Conservation (phyloP, 2,797 vertebrate species). For the Benthosema pterotum region DNA sequence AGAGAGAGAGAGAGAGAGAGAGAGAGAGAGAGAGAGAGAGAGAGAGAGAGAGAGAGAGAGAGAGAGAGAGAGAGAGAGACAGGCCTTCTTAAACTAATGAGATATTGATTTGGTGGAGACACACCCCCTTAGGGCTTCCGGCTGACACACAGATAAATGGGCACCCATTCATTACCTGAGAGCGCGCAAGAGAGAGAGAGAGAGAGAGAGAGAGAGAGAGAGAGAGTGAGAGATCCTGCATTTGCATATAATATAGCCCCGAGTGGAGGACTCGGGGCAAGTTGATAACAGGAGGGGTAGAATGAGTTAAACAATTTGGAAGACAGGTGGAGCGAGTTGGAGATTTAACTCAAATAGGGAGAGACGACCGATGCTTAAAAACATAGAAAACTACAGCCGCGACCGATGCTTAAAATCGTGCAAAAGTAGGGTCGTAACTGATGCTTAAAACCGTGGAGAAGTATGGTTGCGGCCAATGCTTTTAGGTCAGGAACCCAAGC, state of each 20-base stretch:
- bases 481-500: too few relatives aligned
- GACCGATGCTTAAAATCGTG: too few relatives aligned
- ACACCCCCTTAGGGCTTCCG: constrained; percentile 63
- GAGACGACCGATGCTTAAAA: too few relatives aligned
- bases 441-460: too few relatives aligned
- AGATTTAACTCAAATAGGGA: too few relatives aligned
- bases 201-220: constrained; percentile 39
- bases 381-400: too few relatives aligned
- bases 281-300: not conserved
- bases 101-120: constrained; percentile 75
- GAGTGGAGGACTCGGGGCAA: not conserved
- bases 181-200: constrained; percentile 36
- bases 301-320: constrained; percentile 3
- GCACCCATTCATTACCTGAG: constrained; percentile 58
- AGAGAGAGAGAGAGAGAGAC: constrained; percentile 38
- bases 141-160: constrained; percentile 67
- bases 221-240: constrained; percentile 11
- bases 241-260: not conserved
- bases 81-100: constrained; percentile 76
- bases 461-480: too few relatives aligned
- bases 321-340: not conserved
- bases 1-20: not conserved
- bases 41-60: not conserved
- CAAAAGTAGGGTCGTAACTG: too few relatives aligned
- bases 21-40: constrained; percentile 1